Evolutionary conservation across 2,888 invertebrate species (phyloP).

Genomic region (Branchipolynoe longqiensis): DNA sequence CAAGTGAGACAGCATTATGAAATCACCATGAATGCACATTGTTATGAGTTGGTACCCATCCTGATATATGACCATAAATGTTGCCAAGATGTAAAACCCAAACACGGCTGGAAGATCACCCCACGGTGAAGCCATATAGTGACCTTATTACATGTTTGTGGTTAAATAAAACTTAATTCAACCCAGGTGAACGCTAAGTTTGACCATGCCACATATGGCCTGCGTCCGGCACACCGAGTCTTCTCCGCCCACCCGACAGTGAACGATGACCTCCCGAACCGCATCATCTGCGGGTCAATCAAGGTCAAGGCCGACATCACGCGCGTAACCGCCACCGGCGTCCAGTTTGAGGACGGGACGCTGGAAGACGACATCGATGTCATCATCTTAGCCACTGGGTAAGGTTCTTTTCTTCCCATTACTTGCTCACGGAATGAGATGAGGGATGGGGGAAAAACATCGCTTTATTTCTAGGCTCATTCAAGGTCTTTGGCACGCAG

Average conservation of each 20-base stretch:
- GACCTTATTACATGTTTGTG: too few relatives aligned
- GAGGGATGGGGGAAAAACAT: too few relatives aligned
- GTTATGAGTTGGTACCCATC: too few relatives aligned
- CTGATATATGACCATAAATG: too few relatives aligned
- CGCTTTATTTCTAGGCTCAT: too few relatives aligned
- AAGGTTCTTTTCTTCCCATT: constrained; percentile 82
- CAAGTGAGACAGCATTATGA: too few relatives aligned
- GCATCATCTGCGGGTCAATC: constrained; percentile 79
- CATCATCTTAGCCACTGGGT: constrained; percentile 80
- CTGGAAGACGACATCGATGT: constrained; percentile 78
- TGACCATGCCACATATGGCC: constrained; percentile 80
- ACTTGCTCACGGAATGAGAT: too few relatives aligned
- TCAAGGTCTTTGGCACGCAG: too few relatives aligned
- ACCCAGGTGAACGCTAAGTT: constrained; percentile 74
- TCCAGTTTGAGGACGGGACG: constrained; percentile 77
- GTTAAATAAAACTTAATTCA: too few relatives aligned
- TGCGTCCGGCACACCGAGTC: constrained; percentile 79
- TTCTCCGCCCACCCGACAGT: constrained; percentile 79
- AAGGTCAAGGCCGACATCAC: constrained; percentile 63
- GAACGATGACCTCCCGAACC: constrained; percentile 79
- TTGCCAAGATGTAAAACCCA: too few relatives aligned
- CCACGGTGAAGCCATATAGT: constrained; percentile 60
- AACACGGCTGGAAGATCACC: too few relatives aligned
- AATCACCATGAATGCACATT: too few relatives aligned
- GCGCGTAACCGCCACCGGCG: constrained; percentile 73